These are phyloP conservation scores for Parapristionchus giblindavisi DNA, from an alignment of 2,888 invertebrate genomes.

Conservation along the genomic window DNA sequence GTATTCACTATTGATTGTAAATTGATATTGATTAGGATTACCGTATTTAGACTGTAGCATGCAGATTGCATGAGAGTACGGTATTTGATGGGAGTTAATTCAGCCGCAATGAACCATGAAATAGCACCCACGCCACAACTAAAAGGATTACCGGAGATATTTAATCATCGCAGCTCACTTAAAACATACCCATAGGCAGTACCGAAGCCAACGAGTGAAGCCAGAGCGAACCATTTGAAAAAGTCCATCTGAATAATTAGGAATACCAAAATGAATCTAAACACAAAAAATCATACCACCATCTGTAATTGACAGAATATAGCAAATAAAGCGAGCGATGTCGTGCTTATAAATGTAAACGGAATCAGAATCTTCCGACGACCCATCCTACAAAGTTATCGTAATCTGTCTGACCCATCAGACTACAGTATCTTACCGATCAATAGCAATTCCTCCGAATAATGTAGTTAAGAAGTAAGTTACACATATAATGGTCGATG, in stretches of 20 bases:
- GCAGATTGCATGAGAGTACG: constrained; percentile 56
- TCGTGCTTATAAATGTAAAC: constrained; percentile 46
- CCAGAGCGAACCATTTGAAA: not conserved
- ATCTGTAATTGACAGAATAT: constrained; percentile 48
- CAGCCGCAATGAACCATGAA: constrained; percentile 59
- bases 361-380: constrained; percentile 50
- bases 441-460: constrained; percentile 52
- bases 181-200: not conserved
- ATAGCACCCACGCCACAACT: constrained; percentile 58
- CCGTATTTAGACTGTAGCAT: constrained; percentile 54
- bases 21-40: too few species aligned
- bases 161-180: too few species aligned
- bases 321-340: constrained; percentile 48
- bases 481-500: constrained; percentile 55
- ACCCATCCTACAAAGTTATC: constrained; percentile 50
- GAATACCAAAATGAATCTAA: too few species aligned
- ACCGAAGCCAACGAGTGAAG: not conserved
- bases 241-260: not conserved
- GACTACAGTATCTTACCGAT: constrained; percentile 50
- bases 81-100: constrained; percentile 58
- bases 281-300: constrained; percentile 14
- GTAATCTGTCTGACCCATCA: too few species aligned
- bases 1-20: too few species aligned
- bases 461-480: constrained; percentile 55
- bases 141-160: not conserved